Base-by-base conservation (phyloP, 2,113 vertebrate species). In the Alosa alosa region DNA sequence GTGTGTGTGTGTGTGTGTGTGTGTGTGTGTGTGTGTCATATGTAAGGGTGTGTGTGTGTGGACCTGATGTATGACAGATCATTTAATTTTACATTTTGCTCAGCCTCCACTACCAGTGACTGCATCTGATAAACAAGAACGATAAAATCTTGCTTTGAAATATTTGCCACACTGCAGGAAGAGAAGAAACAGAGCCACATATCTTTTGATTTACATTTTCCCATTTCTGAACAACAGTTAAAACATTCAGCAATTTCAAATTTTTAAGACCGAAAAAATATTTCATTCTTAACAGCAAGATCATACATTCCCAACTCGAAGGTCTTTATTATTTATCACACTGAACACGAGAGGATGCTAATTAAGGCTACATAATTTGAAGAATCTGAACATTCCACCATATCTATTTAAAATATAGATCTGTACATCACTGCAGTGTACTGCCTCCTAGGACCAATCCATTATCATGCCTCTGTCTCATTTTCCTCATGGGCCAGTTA, bases 111-210 rank as follows among this genome's bases (percentile, higher is more conserved):
- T 72, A 36, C 64, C 25, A 36, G 9, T 36, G n/a, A 72, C 64
- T 72, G 64, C 64, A 31, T 31, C 64, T 72, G 64, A 72, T 31
- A 72, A 72, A 72, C 64, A 36, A 36, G 25, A 25, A 72, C 11
- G 64, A 72, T 72, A 36, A 72, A 72, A 72, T 20, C 57, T 44
- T 45, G 64, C 83, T 46, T 83, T 84, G 55, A 68, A 68, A 68
- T 72, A 41, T 45, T 72, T 45, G 36, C 55, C 83, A 39, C 41
- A 44, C 46, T 45, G 46, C 36, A 46, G 20, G n/a, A 39, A 57
- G 20, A 64, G 20, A 64, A 3, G 25, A 36, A 72, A 31, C 11
- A 72, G 7, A 31, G 25, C 25, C 8, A 31, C 64, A 72, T 31
- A 36, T 72, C 25, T 72, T 72, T 64, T 0, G 1, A 64, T 25